phyloP scores from a whole-genome alignment of 2,113 vertebrate species.

The Cygnus atratus region DNA sequence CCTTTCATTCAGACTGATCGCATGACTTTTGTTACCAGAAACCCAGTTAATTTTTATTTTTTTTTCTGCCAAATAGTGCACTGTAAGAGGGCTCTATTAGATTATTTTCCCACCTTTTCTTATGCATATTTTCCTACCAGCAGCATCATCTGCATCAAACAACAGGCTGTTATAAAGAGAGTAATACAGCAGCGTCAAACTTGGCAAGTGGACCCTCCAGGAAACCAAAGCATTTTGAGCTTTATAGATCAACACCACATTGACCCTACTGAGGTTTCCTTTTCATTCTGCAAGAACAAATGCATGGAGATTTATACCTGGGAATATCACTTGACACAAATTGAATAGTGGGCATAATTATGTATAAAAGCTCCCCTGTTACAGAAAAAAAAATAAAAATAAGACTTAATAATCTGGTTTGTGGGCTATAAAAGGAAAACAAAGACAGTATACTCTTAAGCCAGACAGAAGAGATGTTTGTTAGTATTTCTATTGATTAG shows the following conservation, averaged over 20 bases:
- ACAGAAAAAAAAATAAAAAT: background rate
- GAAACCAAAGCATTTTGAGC: slow-evolving; percentile 12
- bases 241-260: background rate
- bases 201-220: background rate
- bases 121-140: background rate
- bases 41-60: background rate
- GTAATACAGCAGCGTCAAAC: background rate
- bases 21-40: background rate
- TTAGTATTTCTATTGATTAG: slow-evolving; percentile 3
- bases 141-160: background rate
- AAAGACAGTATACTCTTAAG: background rate
- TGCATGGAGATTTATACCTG: slow-evolving; percentile 4
- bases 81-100: background rate
- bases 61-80: background rate
- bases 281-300: background rate
- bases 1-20: background rate
- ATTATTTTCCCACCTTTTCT: background rate
- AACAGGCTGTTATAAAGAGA: background rate
- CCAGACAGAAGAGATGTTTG: background rate
- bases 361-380: slow-evolving; percentile 5
- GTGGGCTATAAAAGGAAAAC: slow-evolving; percentile 10
- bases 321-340: slow-evolving; percentile 17
- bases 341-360: slow-evolving; percentile 25
- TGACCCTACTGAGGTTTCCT: background rate
- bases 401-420: background rate